Conservation (phyloP, 2,797 vertebrate genomes). For the Parauchenoglanis ngamensis region DNA sequence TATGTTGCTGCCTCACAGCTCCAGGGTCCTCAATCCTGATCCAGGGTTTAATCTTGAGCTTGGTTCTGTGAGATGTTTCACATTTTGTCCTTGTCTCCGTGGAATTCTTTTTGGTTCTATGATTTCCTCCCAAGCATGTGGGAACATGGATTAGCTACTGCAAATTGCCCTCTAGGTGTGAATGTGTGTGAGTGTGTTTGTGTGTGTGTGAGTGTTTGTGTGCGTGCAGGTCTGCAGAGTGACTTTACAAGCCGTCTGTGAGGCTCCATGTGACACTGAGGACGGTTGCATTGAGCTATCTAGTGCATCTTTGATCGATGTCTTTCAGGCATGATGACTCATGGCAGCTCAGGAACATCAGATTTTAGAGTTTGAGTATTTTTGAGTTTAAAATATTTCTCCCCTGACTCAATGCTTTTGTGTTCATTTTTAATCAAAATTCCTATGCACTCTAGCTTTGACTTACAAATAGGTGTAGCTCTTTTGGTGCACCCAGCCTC, state of each 20-base stretch:
- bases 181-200: not conserved
- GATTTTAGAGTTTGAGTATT: not conserved
- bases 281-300: not conserved
- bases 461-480: not conserved
- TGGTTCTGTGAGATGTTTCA: not conserved
- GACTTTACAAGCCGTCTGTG: not conserved
- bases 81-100: not conserved
- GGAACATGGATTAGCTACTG: not conserved
- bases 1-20: not conserved
- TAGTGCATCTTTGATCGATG: not conserved
- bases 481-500: not conserved
- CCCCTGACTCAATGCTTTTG: not conserved
- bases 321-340: constrained; percentile 3
- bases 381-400: not conserved
- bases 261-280: not conserved
- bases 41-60: not conserved
- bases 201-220: not conserved
- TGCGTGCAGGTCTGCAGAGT: not conserved
- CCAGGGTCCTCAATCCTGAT: not conserved
- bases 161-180: not conserved
- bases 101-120: not conserved
- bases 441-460: not conserved
- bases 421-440: constrained; percentile 5
- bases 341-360: not conserved
- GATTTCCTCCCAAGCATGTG: not conserved